Base-by-base conservation (phyloP, 2,797 vertebrate genomes). In the Lerista edwardsae region DNA sequence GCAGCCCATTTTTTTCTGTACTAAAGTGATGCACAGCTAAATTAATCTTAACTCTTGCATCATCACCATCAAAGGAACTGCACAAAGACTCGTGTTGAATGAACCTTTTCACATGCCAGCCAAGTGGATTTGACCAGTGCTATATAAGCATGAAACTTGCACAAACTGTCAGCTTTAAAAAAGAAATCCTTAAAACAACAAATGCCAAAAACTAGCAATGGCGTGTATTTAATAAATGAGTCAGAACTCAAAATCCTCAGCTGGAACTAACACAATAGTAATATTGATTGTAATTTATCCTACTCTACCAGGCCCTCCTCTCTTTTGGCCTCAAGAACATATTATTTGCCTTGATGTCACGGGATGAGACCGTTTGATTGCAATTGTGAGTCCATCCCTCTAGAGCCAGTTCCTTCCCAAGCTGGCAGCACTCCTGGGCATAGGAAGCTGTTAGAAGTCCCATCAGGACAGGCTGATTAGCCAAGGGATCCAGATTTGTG, bases 161-260 rank as follows among this genome's bases (percentile, higher is more conserved):
- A 77, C 88, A 82, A 83, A 88, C 88, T 90, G 84, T 92, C 89
- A 93, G 89, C 89, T 91, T 92, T 91, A 89, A 92, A 93, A 91
- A 90, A 87, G 92, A 93, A 95, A 92, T 88, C 73, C 90, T 91
- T 90, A 93, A 61, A 94, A 94, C 93, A 92, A 91, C 91, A 95
- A 93, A 89, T 80, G 89, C 85, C 88, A 90, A 41, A 57, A 84
- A 89, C 82, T 47, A 71, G 90, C 90, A 86, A 82, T 86, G 80
- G 82, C n/a, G n/a, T 80, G 79, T 89, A 87, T 91, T 93, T 93
- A 90, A 94, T 89, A 88, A 91, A 94, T 17, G 89, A 93, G 84
- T 77, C 79, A 76, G 68, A 79, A 87, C 76, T 82, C 84, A 29
- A 82, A 82, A 89, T 74, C 31, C 67, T 88, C 86, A 85, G 83